A percentile compares a stretch with the other conserved stretches of the same genome.
These are phyloP conservation scores for Scaptomyza flava DNA, from an alignment of 2,888 invertebrate genomes.

Conservation along the genomic window DNA sequence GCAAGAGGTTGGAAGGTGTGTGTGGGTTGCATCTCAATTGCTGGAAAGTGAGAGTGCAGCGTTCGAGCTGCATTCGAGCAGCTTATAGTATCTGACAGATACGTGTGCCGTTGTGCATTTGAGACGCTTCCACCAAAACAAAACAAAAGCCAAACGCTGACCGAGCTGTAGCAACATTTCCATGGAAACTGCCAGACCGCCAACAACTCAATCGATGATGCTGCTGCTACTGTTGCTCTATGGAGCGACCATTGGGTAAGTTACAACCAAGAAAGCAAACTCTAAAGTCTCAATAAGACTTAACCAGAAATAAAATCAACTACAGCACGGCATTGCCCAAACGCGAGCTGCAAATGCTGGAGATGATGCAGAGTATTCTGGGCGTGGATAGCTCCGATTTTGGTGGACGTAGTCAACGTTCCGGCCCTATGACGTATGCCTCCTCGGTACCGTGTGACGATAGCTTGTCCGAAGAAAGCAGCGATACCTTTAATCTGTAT, in stretches of 20 bases:
- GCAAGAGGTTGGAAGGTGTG: background rate
- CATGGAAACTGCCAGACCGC: slow-evolving; percentile 64
- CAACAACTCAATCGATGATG: slow-evolving; percentile 53
- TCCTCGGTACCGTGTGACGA: slow-evolving; percentile 64
- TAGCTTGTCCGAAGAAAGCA: slow-evolving; percentile 51
- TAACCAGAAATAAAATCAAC: background rate
- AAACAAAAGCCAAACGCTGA: slow-evolving; percentile 70
- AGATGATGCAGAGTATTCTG: slow-evolving; percentile 58
- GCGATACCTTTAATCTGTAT: slow-evolving; percentile 29
- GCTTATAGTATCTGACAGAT: slow-evolving; percentile 56
- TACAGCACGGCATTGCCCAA: slow-evolving; percentile 52
- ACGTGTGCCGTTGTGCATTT: slow-evolving; percentile 61
- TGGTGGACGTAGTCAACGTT: slow-evolving; percentile 36
- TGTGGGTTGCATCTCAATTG: slow-evolving; percentile 53
- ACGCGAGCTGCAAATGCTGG: slow-evolving; percentile 58
- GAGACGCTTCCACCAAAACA: slow-evolving; percentile 28
- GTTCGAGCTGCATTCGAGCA: slow-evolving; percentile 24
- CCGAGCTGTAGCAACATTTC: slow-evolving; percentile 64
- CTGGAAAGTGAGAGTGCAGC: slow-evolving; percentile 61
- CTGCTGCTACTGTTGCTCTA: slow-evolving; percentile 42
- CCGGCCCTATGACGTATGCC: slow-evolving; percentile 34
- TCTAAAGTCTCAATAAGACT: background rate
- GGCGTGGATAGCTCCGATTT: slow-evolving; percentile 38
- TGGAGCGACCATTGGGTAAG: slow-evolving; percentile 49
- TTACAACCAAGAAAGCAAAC: background rate